A percentile compares a stretch with the other conserved stretches of the same genome.
Evolutionary conservation across 2,888 invertebrate genomes (phyloP).

Genomic region (Dermolepida albohirtum): DNA sequence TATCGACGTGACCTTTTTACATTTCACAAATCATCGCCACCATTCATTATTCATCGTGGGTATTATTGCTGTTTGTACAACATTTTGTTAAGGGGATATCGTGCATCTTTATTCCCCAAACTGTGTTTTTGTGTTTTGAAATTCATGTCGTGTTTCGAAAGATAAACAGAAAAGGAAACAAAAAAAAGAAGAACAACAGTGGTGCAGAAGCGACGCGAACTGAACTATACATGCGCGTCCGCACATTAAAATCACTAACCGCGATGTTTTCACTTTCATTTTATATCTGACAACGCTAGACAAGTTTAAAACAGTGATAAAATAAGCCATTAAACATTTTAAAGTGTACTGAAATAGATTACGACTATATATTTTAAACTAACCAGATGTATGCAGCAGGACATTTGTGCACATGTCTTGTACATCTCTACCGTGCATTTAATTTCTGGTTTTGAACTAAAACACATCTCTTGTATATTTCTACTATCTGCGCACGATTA

Average conservation of each 20-base stretch:
- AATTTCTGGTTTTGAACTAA: background rate
- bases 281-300: slow-evolving; percentile 44
- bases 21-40: slow-evolving; percentile 32
- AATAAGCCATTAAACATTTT: slow-evolving; percentile 48
- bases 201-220: slow-evolving; percentile 11
- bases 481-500: too few species aligned
- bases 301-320: slow-evolving; percentile 47
- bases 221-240: slow-evolving; percentile 30
- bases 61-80: background rate
- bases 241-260: slow-evolving; percentile 34
- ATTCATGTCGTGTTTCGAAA: slow-evolving; percentile 30
- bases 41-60: slow-evolving; percentile 27
- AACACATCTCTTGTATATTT: background rate
- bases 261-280: slow-evolving; percentile 41
- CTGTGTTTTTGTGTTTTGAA: slow-evolving; percentile 20
- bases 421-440: slow-evolving; percentile 11
- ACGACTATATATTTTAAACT: slow-evolving; percentile 47
- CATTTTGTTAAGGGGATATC: too few species aligned
- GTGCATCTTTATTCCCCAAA: too few species aligned
- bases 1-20: slow-evolving; percentile 26
- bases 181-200: background rate
- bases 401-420: slow-evolving; percentile 39
- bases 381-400: slow-evolving; percentile 50
- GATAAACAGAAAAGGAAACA: slow-evolving; percentile 27
- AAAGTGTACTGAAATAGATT: slow-evolving; percentile 50